Evolutionary conservation across 2,888 invertebrate species (phyloP).

Genomic region (Dryocosmus kuriphilus): DNA sequence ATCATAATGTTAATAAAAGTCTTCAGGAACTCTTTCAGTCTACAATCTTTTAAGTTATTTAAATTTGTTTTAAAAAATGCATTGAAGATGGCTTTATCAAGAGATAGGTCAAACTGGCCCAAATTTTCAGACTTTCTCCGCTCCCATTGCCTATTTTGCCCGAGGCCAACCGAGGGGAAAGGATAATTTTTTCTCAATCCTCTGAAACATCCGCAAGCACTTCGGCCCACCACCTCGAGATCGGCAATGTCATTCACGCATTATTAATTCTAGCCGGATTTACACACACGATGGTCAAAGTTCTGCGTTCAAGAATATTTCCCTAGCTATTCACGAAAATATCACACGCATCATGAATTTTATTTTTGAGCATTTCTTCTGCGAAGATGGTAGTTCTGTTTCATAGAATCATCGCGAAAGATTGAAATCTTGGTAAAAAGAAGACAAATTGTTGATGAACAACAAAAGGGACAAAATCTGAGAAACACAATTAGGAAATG

Average conservation of each 20-base stretch:
- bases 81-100: conserved; percentile 1
- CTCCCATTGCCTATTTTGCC: conserved; percentile 32
- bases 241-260: conserved; percentile 3
- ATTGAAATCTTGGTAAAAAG: conserved; percentile 1
- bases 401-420: background rate
- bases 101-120: conserved; percentile 31
- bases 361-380: background rate
- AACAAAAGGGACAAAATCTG: background rate
- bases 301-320: background rate
- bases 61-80: background rate
- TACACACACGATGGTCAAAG: background rate
- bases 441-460: background rate
- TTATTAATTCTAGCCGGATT: conserved; percentile 11
- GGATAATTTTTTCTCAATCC: background rate
- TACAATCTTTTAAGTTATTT: background rate
- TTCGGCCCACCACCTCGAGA: background rate
- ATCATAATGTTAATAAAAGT: background rate
- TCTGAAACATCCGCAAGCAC: conserved; percentile 10
- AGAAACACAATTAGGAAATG: background rate
- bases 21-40: background rate
- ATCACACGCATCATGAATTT: conserved; percentile 1
- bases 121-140: conserved; percentile 38
- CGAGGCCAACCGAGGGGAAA: background rate
- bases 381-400: background rate
- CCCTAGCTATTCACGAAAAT: conserved; percentile 10